A percentile compares a stretch with the other conserved stretches of the same genome.
Evolutionary conservation across 1,140 invertebrate genomes (phyloP).

Genomic region (Drosophila insularis): DNA sequence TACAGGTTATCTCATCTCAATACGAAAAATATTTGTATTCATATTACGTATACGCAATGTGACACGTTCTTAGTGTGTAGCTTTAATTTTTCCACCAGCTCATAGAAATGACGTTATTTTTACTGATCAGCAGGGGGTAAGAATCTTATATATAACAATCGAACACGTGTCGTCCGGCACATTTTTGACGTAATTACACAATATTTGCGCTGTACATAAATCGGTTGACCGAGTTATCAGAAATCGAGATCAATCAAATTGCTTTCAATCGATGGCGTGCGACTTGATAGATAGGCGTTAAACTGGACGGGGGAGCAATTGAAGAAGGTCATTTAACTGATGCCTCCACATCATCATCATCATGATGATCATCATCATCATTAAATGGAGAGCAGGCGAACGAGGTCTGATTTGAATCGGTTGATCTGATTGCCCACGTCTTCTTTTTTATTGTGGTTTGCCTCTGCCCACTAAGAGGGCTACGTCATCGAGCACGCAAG

Average conservation of each 20-base stretch:
- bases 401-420: slow-evolving; percentile 1
- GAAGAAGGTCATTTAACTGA: slow-evolving; percentile 41
- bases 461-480: neutral
- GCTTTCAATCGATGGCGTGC: slow-evolving; percentile 32
- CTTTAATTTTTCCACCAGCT: neutral
- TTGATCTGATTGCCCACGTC: neutral
- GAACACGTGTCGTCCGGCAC: slow-evolving; percentile 45
- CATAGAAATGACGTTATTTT: slow-evolving; percentile 39
- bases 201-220: slow-evolving; percentile 30
- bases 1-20: slow-evolving; percentile 23
- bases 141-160: slow-evolving; percentile 5
- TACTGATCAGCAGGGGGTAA: slow-evolving; percentile 29
- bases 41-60: neutral
- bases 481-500: slow-evolving; percentile 63
- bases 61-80: neutral
- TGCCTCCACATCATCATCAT: neutral
- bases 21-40: neutral
- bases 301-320: slow-evolving; percentile 8
- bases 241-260: slow-evolving; percentile 29
- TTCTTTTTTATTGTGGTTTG: neutral
- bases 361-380: neutral
- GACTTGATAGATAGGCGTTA: slow-evolving; percentile 12
- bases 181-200: slow-evolving; percentile 58
- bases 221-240: slow-evolving; percentile 50
- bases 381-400: slow-evolving; percentile 6